A percentile compares a stretch with the other conserved stretches of the same genome.
Conservation (phyloP, 2,888 invertebrate species). For the Trichacis sp. region DNA sequence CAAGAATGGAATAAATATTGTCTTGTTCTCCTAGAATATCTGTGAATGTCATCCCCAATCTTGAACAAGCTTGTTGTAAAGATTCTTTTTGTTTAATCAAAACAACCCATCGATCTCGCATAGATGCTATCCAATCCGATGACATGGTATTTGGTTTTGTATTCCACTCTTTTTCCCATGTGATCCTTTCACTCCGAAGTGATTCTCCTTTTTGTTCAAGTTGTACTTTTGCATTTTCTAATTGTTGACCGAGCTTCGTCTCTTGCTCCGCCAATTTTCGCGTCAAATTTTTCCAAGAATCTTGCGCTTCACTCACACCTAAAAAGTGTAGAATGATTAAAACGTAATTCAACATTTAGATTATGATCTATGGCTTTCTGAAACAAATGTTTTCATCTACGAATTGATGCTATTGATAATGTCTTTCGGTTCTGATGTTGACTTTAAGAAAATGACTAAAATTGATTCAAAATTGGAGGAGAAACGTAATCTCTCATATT, state of each 20-base stretch:
- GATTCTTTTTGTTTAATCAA: conserved; percentile 54
- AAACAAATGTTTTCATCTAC: no score
- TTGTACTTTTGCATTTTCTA: conserved; percentile 65
- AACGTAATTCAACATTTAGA: no score
- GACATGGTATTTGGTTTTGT: conserved; percentile 51
- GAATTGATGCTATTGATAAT: no score
- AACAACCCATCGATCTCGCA: conserved; percentile 61
- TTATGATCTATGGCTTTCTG: no score
- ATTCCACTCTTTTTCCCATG: conserved; percentile 63
- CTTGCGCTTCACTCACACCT: conserved; percentile 59
- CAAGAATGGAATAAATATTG: conserved; percentile 44
- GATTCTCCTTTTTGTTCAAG: conserved; percentile 61
- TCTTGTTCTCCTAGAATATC: conserved; percentile 54
- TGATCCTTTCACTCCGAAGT: conserved; percentile 61
- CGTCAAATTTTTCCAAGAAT: conserved; percentile 59
- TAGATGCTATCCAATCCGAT: conserved; percentile 60
- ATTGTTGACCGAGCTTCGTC: conserved; percentile 55
- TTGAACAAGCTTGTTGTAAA: conserved; percentile 55
- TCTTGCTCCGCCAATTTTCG: conserved; percentile 63
- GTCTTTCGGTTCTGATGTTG: no score
- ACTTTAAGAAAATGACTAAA: no score
- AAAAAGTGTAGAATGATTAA: not conserved
- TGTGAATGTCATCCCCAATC: conserved; percentile 52
- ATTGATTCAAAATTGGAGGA: no score
- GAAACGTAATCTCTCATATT: no score